Percentiles rank a stretch among this genome's conserved stretches.
These are phyloP conservation scores for Anguilla pacifica DNA, from an alignment of 2,797 vertebrate genomes.

Conservation along the genomic window DNA sequence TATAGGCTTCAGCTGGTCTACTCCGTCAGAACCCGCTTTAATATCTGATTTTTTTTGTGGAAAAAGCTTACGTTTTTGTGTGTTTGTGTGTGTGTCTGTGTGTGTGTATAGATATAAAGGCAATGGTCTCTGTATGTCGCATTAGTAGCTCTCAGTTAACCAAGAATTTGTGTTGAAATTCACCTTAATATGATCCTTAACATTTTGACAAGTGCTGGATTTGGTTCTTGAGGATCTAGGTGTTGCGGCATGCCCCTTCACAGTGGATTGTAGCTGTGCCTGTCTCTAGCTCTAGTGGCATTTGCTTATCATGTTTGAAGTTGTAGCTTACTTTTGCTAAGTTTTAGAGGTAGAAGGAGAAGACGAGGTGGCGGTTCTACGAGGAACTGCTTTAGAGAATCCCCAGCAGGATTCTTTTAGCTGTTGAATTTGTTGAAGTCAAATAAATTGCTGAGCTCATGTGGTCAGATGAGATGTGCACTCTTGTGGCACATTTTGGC, in stretches of 20 bases:
- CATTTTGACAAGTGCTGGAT: background rate
- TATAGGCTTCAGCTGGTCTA: background rate
- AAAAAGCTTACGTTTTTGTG: background rate
- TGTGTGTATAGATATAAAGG: background rate
- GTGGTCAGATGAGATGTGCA: background rate
- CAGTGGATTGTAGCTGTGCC: background rate
- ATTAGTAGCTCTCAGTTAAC: background rate
- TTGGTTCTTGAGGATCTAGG: background rate
- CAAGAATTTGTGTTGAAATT: background rate
- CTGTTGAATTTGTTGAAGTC: background rate
- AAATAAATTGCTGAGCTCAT: background rate
- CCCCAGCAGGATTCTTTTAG: background rate
- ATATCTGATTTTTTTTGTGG: background rate
- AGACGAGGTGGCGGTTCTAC: background rate
- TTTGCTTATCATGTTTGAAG: background rate
- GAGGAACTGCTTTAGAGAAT: background rate
- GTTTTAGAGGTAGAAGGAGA: background rate
- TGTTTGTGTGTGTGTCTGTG: background rate
- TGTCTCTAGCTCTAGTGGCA: background rate
- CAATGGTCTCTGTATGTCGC: background rate
- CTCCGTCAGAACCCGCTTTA: no score
- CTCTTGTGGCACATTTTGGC: background rate
- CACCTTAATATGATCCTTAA: background rate
- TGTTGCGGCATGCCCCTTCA: background rate
- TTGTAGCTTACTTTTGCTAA: background rate